Base-by-base conservation (phyloP, 1,140 invertebrate species). In the Rhyacophila brunnea region DNA sequence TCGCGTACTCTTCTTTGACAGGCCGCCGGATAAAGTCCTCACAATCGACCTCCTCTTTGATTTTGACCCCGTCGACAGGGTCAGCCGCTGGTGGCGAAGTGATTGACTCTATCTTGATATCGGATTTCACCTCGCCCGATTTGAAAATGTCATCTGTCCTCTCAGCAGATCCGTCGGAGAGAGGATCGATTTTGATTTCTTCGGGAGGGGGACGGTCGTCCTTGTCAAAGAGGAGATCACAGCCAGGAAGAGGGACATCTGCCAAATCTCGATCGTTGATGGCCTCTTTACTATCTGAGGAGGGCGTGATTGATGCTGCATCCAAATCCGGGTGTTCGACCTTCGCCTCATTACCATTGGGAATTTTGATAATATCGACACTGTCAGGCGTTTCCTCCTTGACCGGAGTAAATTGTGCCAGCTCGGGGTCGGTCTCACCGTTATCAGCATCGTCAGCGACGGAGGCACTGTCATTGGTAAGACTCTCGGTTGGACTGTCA, bases 381-480 rank as follows among this genome's bases (percentile, higher is more conserved):
- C 18, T 51, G 6, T 58, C 47, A 15, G 46, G 20, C 18, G 43
- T 20, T 10, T 17, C 36, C 13, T 19, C 28, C 34, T 78, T 78
- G 65, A 63, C 71, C 63, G 74, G 65, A 72, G 73, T 70, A 74
- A 74, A 68, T 68, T 83, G 75, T 71, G 80, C 71, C 62, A 78
- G 68, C 74, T 83, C 81, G 68, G 80, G 71, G 73, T 87, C 80
- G 69, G 82, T 74, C 58, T 85, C 81, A 53, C 72, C 75, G 70
- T 73, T 81, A 67, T 90, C 88, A 6, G 80, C 83, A 66, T 91
- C 89, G 70, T 92, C 89, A 73, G 89, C 86, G 19, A 87, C 83
- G 15, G 88, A 86, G 64, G 87, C 89, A 51, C 88, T 90, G 68
- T 92, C 90, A 43, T 89, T 89, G 17, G 88, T 90, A 42, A 90